Conservation (phyloP, 1,140 invertebrate species). For the Bombus sibiricus region DNA sequence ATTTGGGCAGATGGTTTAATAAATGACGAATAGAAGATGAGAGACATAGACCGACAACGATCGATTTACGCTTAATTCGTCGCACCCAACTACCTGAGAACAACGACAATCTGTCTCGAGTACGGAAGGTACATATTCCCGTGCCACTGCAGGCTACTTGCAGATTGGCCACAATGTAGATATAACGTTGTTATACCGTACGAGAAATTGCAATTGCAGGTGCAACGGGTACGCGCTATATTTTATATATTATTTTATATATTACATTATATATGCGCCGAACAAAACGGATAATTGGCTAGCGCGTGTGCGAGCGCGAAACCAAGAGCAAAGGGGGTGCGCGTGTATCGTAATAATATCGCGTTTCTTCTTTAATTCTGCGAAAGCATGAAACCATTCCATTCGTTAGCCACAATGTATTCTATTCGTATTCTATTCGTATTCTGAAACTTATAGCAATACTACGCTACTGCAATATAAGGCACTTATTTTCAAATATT, state of each 20-base stretch:
- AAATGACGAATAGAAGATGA: too few species aligned
- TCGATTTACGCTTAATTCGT: slow-evolving; percentile 12
- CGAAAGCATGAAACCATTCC: background rate
- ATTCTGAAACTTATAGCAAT: background rate
- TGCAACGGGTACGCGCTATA: too few species aligned
- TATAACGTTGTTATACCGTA: too few species aligned
- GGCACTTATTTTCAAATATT: too few species aligned
- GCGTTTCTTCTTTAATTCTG: background rate
- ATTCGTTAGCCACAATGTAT: background rate
- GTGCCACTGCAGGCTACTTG: too few species aligned
- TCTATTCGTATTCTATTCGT: slow-evolving; percentile 3
- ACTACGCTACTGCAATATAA: background rate
- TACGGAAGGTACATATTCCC: too few species aligned
- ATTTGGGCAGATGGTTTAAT: background rate
- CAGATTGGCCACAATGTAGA: too few species aligned
- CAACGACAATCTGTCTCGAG: slow-evolving; percentile 42
- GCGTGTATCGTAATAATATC: background rate
- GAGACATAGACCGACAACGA: too few species aligned
- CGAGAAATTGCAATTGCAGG: too few species aligned
- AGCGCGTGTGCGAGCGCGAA: background rate
- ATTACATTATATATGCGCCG: background rate
- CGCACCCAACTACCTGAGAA: slow-evolving; percentile 35
- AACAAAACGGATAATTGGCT: background rate
- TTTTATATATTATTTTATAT: background rate
- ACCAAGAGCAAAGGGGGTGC: background rate